Evolutionary conservation across 2,888 invertebrate species (phyloP).

Genomic region (Pristionchus japonicus): DNA sequence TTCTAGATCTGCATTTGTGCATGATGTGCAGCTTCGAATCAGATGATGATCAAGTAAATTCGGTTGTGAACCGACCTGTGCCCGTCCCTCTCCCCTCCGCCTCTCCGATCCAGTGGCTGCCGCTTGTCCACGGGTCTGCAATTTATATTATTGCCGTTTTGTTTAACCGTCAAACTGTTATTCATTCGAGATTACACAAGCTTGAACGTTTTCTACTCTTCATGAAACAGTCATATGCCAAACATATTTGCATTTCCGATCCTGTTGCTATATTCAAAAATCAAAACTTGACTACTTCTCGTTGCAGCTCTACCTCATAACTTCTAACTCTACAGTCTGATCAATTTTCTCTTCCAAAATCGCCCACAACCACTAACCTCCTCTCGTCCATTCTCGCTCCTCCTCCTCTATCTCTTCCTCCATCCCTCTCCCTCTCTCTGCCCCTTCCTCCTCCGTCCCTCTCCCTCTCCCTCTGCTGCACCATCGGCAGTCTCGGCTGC

Average conservation of each 20-base stretch:
- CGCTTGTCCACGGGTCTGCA: conserved; percentile 24
- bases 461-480: not conserved
- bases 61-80: too few species aligned
- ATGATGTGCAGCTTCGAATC: too few species aligned
- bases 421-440: conserved; percentile 12
- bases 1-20: too few species aligned
- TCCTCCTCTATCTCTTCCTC: not conserved
- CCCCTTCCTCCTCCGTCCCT: conserved; percentile 32
- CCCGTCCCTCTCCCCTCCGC: conserved; percentile 26
- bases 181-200: not conserved
- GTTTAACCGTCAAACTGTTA: not conserved
- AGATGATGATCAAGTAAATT: too few species aligned
- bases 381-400: not conserved
- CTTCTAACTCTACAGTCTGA: not conserved
- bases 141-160: not conserved
- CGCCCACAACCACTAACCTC: not conserved
- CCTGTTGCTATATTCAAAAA: too few species aligned
- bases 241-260: too few species aligned
- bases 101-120: not conserved
- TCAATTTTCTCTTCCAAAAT: not conserved
- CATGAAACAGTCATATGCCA: not conserved
- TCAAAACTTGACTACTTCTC: too few species aligned
- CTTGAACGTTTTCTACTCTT: not conserved
- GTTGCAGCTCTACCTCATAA: not conserved
- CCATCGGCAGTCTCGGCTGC: not conserved